Percentiles rank a stretch among this genome's conserved stretches.
These are phyloP conservation scores for Actenoides hombroni DNA, from an alignment of 2,113 vertebrate genomes.

Conservation along the genomic window DNA sequence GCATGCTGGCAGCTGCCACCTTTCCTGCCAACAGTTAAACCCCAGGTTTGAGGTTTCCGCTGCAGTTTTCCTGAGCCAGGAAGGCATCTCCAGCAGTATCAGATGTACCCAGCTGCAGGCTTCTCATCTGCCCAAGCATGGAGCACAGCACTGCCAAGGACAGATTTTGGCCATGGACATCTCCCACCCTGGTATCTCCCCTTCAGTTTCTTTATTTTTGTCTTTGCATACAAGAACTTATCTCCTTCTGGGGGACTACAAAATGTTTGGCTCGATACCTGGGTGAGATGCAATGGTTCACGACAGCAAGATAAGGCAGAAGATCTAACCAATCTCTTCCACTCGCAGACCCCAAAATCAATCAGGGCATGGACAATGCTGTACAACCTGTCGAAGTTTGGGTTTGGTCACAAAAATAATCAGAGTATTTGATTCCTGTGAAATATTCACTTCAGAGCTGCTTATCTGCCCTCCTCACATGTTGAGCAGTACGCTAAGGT, in stretches of 20 bases:
- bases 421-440: neutral
- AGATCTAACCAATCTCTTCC: neutral
- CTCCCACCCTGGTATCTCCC: neutral
- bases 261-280: rapidly evolving
- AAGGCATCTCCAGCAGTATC: neutral
- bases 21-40: neutral
- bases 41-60: neutral
- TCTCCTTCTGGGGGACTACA: neutral
- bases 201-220: neutral
- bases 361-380: rapidly evolving
- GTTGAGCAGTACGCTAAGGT: neutral
- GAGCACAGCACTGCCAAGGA: neutral
- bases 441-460: neutral
- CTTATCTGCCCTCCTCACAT: neutral
- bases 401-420: neutral
- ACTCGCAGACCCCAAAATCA: neutral
- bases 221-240: neutral
- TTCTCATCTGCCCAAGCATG: neutral
- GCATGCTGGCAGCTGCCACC: rapidly evolving
- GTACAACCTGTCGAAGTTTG: neutral
- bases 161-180: neutral
- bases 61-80: neutral
- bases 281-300: neutral
- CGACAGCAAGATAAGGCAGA: neutral
- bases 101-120: neutral